Percentiles rank a stretch among this genome's conserved stretches.
Conservation (phyloP, 2,888 invertebrate genomes). For the Pollenia angustigena region DNA sequence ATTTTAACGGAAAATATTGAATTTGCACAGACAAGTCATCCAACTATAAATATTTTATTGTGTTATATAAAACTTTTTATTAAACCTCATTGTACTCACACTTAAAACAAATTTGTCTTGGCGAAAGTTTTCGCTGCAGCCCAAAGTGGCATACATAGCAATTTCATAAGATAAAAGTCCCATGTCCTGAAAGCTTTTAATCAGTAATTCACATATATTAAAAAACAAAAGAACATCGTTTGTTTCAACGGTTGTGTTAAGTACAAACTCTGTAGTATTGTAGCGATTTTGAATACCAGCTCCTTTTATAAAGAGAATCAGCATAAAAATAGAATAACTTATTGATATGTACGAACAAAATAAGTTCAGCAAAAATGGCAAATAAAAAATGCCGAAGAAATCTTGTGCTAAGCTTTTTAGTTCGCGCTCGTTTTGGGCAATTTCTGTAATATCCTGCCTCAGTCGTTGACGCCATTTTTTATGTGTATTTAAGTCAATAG, state of each 20-base stretch:
- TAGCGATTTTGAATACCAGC: neutral
- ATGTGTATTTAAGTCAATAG: neutral
- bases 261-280: neutral
- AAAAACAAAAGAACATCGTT: constrained; percentile 71
- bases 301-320: constrained; percentile 62
- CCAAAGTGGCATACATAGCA: constrained; percentile 24
- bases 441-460: constrained; percentile 59
- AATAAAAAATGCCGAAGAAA: constrained; percentile 64
- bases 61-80: neutral
- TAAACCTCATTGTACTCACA: constrained; percentile 3
- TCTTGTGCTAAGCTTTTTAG: constrained; percentile 63
- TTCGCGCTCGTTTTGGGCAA: constrained; percentile 58
- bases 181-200: neutral
- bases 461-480: constrained; percentile 72
- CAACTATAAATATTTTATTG: constrained; percentile 63
- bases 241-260: constrained; percentile 59
- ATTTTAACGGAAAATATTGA: constrained; percentile 5
- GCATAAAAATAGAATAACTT: constrained; percentile 67
- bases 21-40: constrained; percentile 59
- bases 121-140: neutral
- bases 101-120: constrained; percentile 17
- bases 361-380: constrained; percentile 73
- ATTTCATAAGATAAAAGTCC: constrained; percentile 7
- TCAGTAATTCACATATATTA: constrained; percentile 67
- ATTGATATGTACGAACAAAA: constrained; percentile 69